Evolutionary conservation across 2,888 invertebrate species (phyloP).

Genomic region (Lycophotia porphyrea): DNA sequence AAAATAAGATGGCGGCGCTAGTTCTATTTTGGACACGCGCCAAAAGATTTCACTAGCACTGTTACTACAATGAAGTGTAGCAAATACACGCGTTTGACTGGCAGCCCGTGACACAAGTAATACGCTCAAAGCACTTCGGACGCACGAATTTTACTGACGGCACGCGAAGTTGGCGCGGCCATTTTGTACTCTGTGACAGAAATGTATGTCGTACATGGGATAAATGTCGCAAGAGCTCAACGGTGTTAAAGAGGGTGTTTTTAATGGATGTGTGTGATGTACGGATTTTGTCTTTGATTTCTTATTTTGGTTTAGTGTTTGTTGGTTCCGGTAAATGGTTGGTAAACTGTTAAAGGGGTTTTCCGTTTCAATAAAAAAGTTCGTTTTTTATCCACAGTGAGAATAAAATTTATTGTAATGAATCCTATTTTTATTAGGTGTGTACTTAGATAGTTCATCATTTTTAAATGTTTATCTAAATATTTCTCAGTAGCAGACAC

Average conservation of each 20-base stretch:
- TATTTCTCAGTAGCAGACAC: no score
- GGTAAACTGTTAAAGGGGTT: neutral
- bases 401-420: neutral
- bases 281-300: slow-evolving; percentile 39
- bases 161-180: neutral
- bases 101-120: neutral
- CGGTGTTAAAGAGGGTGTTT: slow-evolving; percentile 28
- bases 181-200: slow-evolving; percentile 10
- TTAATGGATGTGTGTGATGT: slow-evolving; percentile 52
- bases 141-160: neutral
- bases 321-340: neutral
- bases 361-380: neutral
- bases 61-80: no score
- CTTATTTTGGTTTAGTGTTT: slow-evolving; percentile 20
- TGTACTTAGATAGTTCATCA: neutral
- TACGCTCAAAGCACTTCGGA: neutral
- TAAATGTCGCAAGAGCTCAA: slow-evolving; percentile 53
- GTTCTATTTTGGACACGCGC: no score
- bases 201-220: slow-evolving; percentile 53
- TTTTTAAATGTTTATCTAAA: no score
- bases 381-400: neutral
- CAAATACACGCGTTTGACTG: neutral
- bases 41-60: neutral
- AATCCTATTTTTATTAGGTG: neutral
- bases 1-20: neutral